These are phyloP conservation scores for Upupa epops DNA, from an alignment of 2,113 vertebrate genomes.

Conservation along the genomic window DNA sequence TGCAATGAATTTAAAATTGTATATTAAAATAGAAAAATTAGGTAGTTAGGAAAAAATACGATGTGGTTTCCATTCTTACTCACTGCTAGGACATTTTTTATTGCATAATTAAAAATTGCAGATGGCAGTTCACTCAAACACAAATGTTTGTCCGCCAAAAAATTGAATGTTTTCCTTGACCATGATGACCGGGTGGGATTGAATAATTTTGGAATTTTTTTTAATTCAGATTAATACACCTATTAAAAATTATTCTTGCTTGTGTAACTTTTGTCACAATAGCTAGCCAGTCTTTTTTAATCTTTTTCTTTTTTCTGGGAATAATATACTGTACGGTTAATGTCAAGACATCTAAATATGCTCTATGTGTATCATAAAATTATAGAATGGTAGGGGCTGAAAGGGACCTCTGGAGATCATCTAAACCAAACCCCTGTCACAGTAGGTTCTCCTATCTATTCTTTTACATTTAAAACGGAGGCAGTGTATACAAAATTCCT, in stretches of 20 bases:
- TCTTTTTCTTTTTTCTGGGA: background rate
- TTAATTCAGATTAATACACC: background rate
- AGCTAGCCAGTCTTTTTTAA: background rate
- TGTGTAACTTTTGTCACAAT: background rate
- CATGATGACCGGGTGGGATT: background rate
- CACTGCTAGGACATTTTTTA: background rate
- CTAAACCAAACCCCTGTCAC: no score
- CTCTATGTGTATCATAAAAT: background rate
- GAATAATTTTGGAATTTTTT: background rate
- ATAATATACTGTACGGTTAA: background rate
- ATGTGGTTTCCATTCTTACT: background rate
- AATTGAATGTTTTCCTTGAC: background rate
- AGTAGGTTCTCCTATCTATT: background rate
- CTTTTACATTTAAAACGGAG: background rate
- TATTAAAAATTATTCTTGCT: background rate
- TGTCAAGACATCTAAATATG: background rate
- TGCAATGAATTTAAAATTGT: conserved; percentile 25
- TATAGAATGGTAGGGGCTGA: no score
- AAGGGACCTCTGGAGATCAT: no score
- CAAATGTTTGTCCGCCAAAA: background rate
- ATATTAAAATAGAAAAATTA: conserved; percentile 21
- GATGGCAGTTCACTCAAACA: background rate
- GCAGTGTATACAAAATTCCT: background rate
- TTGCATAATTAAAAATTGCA: background rate
- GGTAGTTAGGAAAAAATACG: conserved; percentile 11